Base-by-base conservation (phyloP, 2,797 vertebrate species). In the Ambastaia sidthimunki region DNA sequence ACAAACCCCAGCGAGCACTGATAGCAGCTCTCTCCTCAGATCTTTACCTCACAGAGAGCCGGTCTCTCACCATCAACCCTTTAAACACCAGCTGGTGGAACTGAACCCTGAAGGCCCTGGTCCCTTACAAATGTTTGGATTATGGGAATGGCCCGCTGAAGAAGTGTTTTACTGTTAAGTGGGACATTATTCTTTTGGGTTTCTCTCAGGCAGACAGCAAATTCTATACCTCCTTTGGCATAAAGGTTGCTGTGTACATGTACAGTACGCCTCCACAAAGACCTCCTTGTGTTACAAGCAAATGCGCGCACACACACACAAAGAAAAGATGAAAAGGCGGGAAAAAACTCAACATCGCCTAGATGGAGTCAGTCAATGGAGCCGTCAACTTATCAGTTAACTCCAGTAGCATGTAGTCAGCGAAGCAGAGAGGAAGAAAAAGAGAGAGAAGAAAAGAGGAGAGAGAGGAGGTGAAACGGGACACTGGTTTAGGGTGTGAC, bases 311-410 rank as follows among this genome's bases (percentile, higher is more conserved):
- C 54, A 83, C 48, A 84, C 65, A 72, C 54, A 69, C 68, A 67
- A 54, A 81, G 37, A 71, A 59, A 78, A 73, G 50, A 80, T 80
- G 78, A 73, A 80, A 78, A 65, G 62, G 13, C 3, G 0, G 5
- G 13, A 60, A 25, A 50, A 19, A 41, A 16, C 41, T 25, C 71
- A 78, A 52, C 75, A 74, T 74, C 28, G 71, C 55, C 48, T 44
- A 63, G 37, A 82, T 79, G 88, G 88, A 87, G 85, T 89, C 87
- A 87, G 88, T 81, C 89, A 90, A 86, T 88, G 89, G 85, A 87
- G 84, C 82, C 41, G 86, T 88, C 87, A 87, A 86, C 89, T 88
- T 90, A 85, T 83, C 85, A 86, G 71, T 88, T 88, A 89, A 89
- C 86, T 88, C 83, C 89, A 88, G 88, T 88, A 88, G 85, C 85